Evolutionary conservation across 2,888 invertebrate species (phyloP), one percentile per base, ranked within the genome.

Genomic region (Ganaspis brasiliensis): DNA sequence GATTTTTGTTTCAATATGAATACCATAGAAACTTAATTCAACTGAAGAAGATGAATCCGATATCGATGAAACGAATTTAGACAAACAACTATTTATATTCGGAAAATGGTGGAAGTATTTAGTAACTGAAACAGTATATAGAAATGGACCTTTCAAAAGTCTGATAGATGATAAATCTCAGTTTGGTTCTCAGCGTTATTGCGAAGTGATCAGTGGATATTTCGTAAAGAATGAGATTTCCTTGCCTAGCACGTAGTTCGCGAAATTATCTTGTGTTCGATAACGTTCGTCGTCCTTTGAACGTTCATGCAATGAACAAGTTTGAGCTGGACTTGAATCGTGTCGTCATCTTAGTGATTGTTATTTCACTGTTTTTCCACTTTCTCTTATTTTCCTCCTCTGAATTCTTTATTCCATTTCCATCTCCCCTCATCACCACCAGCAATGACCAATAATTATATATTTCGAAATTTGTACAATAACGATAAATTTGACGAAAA

Each of bases 241-340:
- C 40, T 37, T 37, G 21, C 19, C 12, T 49, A 49, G 21, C 75
- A 73, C 79, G 78, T 78, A 81, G 77, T 78, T 79, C 75, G 73
- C 79, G 49, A 76, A 79, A 78, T 81, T 75, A 81, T 81, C 81
- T 52, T 52, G 75, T 57, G 55, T 67, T 71, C 67, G 81, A 81
- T 81, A 79, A 81, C 78, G 75, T 73, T 75, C 74, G 75, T 79
- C 76, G 81, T 81, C 78, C 81, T 79, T 79, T 79, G 79, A 75
- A 79, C 81, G 75, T 16, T 76, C 75, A 77, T 76, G 73, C 67
- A 78, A 73, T 74, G 74, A 57, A n/a, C 74, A 63, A 45, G 67
- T 45, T 67, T 67, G 24, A 67, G 19, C 12, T 21, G 63, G 37
- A 67, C 24, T 24, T 21, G 21, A 40, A 67, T 45, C 24, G 40